A percentile compares a stretch with the other conserved stretches of the same genome.
Evolutionary conservation across 2,797 vertebrate species (phyloP).

Genomic region (Fundulus diaphanus): DNA sequence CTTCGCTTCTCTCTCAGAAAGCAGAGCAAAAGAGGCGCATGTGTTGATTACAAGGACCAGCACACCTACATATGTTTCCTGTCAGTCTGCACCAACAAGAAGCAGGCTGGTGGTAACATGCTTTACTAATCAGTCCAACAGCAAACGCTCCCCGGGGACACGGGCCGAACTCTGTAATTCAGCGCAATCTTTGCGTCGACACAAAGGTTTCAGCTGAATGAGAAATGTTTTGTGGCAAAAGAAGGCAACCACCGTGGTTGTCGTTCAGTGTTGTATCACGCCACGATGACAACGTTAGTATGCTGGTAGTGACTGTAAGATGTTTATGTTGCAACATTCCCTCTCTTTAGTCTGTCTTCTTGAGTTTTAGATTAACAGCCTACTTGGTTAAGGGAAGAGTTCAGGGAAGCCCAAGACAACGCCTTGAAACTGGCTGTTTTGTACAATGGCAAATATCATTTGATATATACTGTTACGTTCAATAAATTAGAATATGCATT

Average conservation of each 20-base stretch:
- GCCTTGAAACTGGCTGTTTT: background rate
- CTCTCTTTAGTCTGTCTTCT: background rate
- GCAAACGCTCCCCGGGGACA: conserved; percentile 60
- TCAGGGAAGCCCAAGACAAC: background rate
- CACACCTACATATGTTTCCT: conserved; percentile 71
- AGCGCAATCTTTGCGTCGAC: conserved; percentile 47
- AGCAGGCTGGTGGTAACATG: conserved; percentile 57
- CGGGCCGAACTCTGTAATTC: conserved; percentile 54
- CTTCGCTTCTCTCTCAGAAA: conserved; percentile 14
- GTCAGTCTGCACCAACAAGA: conserved; percentile 63
- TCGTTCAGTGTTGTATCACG: conserved; percentile 9
- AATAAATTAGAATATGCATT: too few relatives aligned
- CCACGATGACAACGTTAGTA: background rate
- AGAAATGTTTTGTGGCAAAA: too few relatives aligned
- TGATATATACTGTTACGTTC: background rate
- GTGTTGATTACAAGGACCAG: conserved; percentile 68
- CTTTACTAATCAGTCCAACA: conserved; percentile 71
- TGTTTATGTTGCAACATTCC: background rate
- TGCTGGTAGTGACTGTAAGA: background rate
- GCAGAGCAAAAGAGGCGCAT: conserved; percentile 40
- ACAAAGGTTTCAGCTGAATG: conserved; percentile 41
- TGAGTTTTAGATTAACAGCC: background rate
- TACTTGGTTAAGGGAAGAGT: background rate
- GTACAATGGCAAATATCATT: background rate
- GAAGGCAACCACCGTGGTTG: conserved; percentile 29